Evolutionary conservation across 2,888 invertebrate genomes (phyloP).

Genomic region (Ligdia adustata): DNA sequence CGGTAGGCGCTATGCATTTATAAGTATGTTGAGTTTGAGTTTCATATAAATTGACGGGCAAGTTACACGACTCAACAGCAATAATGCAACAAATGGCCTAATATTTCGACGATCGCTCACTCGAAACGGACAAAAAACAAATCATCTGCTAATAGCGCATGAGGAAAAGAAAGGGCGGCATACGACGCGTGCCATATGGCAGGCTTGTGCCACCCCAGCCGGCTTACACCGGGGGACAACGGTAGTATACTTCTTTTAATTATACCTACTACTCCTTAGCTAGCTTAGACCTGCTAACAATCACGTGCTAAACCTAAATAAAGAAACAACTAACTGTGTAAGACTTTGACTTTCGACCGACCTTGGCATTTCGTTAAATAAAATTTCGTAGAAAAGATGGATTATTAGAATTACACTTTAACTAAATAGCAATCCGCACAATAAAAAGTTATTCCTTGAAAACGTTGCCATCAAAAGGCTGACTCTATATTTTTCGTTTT

Average conservation of each 20-base stretch:
- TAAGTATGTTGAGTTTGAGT: background rate
- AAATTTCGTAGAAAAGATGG: constrained; percentile 1
- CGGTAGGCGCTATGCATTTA: too few species aligned
- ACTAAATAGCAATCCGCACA: background rate
- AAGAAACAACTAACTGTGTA: constrained; percentile 13
- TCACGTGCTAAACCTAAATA: constrained; percentile 32
- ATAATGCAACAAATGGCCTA: constrained; percentile 31
- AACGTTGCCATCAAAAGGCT: background rate
- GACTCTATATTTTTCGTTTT: background rate
- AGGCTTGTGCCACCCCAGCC: constrained; percentile 8
- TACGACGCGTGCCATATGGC: constrained; percentile 20
- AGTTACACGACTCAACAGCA: constrained; percentile 35
- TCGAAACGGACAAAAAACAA: constrained; percentile 40
- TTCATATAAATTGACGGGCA: constrained; percentile 24
- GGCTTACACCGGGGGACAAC: constrained; percentile 3
- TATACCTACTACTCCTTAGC: constrained; percentile 2
- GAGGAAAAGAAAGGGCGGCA: constrained; percentile 16
- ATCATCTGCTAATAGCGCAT: constrained; percentile 24
- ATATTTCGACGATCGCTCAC: constrained; percentile 28
- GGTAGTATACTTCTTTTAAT: too few species aligned
- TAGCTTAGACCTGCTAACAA: constrained; percentile 16
- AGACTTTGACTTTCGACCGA: constrained; percentile 24
- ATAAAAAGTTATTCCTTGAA: background rate
- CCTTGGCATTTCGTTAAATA: constrained; percentile 27
- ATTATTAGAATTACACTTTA: background rate